Evolutionary conservation across 2,113 vertebrate genomes (phyloP), one percentile per base, ranked within the genome.

Genomic region (Elachura formosa): DNA sequence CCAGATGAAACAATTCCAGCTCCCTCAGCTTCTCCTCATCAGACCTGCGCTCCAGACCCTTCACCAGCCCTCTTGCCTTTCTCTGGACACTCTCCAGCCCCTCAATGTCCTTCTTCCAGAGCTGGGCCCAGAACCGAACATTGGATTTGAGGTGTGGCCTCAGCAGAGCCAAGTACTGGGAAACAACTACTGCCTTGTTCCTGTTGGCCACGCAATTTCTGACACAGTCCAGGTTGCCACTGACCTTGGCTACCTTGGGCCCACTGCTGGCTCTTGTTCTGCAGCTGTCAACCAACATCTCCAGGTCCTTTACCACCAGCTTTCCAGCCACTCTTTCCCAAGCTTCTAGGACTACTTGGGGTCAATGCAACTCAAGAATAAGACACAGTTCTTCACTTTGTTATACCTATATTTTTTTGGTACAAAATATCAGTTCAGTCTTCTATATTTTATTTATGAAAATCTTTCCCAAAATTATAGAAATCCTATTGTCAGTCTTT

Each of bases 131-230:
- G 25, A 71, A 25, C 5, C 18, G 55, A 14, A 9, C 10, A 1
- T 40, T 46, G 64, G 5, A 21, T 21, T 78, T 11, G 12, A 46
- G 48, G 17, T 18, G 16, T 2, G 2, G 16, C 46, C 15, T 78
- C n/a, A 25, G 4, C n/a, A 29, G 10, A 11, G 23, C 16, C 0
- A 0, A 29, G 4, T 21, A 13, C 19, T 29, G 16, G 9, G 10
- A 2, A 5, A 25, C 4, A 9, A 12, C 54, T n/a, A 0, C 7
- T 71, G 20, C 14, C 40, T 20, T 17, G 3, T 0, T 21, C 10
- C 3, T 26, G 24, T 13, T 62, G 40, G 16, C 56, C n/a, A 25
- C 40, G 14, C 6, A 2, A 14, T 10, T 40, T 0, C 40, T 48
- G 24, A 62, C 21, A 2, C n/a, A 48, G 12, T 2, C 16, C 56